These are phyloP conservation scores for Gallinago undulata DNA, from an alignment of 2,113 vertebrate genomes.

Conservation along the genomic window DNA sequence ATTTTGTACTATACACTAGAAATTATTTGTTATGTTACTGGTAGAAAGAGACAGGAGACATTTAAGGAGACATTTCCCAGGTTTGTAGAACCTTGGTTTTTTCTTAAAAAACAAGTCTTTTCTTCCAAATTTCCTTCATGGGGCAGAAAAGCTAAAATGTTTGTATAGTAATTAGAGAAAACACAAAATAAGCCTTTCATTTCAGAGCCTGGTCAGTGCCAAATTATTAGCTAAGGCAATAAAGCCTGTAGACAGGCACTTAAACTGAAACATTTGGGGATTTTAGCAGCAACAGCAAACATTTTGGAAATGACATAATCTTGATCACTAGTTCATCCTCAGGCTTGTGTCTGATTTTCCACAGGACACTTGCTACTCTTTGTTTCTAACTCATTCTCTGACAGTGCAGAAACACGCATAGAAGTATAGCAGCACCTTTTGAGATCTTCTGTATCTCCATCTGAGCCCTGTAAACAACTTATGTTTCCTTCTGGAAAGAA, in stretches of 20 bases:
- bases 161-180: constrained; percentile 1
- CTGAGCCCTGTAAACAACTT: not conserved
- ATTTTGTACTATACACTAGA: not conserved
- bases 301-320: not conserved
- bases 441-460: not conserved
- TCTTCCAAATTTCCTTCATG: not conserved
- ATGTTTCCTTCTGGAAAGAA: not conserved
- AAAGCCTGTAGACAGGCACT: not conserved
- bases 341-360: not conserved
- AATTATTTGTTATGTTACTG: not conserved
- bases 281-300: not conserved
- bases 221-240: not conserved
- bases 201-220: not conserved
- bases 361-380: not conserved
- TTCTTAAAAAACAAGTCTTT: not conserved
- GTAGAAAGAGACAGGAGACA: not conserved
- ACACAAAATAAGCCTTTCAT: constrained; percentile 1
- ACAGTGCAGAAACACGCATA: not conserved
- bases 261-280: not conserved
- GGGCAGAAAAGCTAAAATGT: not conserved
- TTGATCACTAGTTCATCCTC: not conserved
- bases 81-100: not conserved
- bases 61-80: not conserved
- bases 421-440: not conserved
- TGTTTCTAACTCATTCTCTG: not conserved